Conservation (phyloP, 1,140 invertebrate species). For the Cardiocondyla obscurior region DNA sequence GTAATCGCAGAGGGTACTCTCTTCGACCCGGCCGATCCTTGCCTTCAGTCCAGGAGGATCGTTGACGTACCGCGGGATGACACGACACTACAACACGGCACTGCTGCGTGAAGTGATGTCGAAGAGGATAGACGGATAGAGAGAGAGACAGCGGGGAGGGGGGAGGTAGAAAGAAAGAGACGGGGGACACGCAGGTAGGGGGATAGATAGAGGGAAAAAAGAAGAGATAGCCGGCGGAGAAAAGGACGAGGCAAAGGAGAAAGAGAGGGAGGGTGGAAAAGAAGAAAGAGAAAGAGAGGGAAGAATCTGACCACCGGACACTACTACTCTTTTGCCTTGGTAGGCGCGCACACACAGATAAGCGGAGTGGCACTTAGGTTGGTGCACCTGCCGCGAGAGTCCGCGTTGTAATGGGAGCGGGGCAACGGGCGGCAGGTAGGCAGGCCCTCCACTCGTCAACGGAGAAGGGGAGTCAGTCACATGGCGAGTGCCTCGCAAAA, state of each 20-base stretch:
- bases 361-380: conserved; percentile 80
- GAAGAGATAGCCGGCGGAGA: conserved; percentile 13
- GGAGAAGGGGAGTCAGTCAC: conserved; percentile 83
- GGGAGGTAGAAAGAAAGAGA: conserved; percentile 15
- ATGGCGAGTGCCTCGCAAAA: conserved; percentile 75
- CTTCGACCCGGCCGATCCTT: conserved; percentile 66
- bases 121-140: conserved; percentile 60
- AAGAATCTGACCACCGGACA: conserved; percentile 72
- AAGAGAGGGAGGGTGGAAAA: conserved; percentile 12
- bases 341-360: conserved; percentile 73
- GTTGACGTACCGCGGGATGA: conserved; percentile 73
- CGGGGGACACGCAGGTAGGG: conserved; percentile 5
- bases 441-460: conserved; percentile 81
- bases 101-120: conserved; percentile 69
- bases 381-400: conserved; percentile 84
- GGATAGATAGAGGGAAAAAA: conserved; percentile 43
- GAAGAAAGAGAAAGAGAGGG: conserved; percentile 59
- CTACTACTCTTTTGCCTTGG: conserved; percentile 66
- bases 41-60: conserved; percentile 66
- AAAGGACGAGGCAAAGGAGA: not conserved
- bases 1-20: conserved; percentile 47
- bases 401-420: conserved; percentile 84
- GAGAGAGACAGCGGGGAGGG: conserved; percentile 48
- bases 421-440: conserved; percentile 84
- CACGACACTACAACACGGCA: conserved; percentile 72